Evolutionary conservation across 2,797 vertebrate species (phyloP).

Genomic region (Sebastes itinus): DNA sequence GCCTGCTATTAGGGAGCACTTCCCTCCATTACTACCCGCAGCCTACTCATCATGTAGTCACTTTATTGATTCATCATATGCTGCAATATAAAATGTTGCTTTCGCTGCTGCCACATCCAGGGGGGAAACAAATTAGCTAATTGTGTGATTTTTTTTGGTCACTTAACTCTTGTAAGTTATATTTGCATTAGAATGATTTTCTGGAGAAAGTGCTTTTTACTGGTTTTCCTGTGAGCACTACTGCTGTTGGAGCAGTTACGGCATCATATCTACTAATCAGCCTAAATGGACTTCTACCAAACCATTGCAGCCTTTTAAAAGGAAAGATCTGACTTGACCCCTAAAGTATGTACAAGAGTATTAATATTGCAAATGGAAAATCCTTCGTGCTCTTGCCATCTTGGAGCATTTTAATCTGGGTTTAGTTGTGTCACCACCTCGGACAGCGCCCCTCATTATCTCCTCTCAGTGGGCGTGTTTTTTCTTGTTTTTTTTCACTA

Average conservation of each 20-base stretch:
- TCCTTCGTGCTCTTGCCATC: neutral
- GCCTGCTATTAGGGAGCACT: constrained; percentile 67
- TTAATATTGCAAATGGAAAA: constrained; percentile 48
- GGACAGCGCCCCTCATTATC: constrained; percentile 31
- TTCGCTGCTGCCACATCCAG: constrained; percentile 2
- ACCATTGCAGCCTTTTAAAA: constrained; percentile 26
- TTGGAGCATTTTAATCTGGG: neutral
- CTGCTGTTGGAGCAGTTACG: neutral
- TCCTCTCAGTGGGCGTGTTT: neutral
- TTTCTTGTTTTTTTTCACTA: too few species aligned
- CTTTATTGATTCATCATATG: constrained; percentile 64
- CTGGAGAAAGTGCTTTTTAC: neutral
- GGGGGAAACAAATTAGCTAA: neutral
- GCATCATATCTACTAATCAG: neutral
- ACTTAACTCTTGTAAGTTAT: neutral
- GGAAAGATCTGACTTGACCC: constrained; percentile 20
- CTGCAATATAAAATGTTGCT: constrained; percentile 32
- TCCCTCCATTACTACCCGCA: constrained; percentile 75
- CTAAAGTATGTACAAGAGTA: neutral
- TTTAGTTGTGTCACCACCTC: constrained; percentile 41
- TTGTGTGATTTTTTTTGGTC: neutral
- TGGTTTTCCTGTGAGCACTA: neutral
- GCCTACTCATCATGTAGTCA: constrained; percentile 58
- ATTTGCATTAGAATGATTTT: neutral
- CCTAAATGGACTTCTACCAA: constrained; percentile 1